These are phyloP conservation scores for Menidia beryllina DNA, from an alignment of 2,113 vertebrate species.

Conservation along the genomic window DNA sequence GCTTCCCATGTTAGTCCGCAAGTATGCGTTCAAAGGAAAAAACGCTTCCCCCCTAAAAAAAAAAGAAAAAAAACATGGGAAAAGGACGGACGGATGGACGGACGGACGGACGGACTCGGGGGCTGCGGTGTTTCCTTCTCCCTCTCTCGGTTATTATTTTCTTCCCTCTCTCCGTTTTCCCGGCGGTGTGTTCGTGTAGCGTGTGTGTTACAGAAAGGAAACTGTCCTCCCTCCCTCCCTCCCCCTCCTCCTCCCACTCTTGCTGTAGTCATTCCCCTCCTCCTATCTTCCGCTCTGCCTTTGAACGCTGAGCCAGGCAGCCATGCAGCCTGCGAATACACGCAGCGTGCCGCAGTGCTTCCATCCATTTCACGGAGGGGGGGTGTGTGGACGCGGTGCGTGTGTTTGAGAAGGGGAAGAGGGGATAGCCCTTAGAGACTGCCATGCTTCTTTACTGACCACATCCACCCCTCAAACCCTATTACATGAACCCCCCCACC, in stretches of 20 bases:
- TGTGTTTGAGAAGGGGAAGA: background rate
- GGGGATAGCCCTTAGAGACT: constrained; percentile 7
- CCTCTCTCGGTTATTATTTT: constrained; percentile 63
- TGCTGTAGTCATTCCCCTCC: constrained; percentile 76
- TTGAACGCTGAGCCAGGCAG: constrained; percentile 71
- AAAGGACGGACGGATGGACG: constrained; percentile 53
- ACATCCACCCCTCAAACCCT: background rate
- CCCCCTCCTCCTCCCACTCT: constrained; percentile 60
- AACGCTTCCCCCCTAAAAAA: background rate
- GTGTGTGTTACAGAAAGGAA: constrained; percentile 82
- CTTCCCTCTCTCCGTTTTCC: constrained; percentile 68
- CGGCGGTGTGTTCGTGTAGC: constrained; percentile 81
- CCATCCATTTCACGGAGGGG: constrained; percentile 67
- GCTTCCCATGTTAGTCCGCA: constrained; percentile 74
- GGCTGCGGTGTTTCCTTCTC: constrained; percentile 71
- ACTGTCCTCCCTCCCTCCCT: constrained; percentile 69
- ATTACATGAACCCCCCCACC: background rate
- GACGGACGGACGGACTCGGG: constrained; percentile 56
- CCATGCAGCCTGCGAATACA: constrained; percentile 73
- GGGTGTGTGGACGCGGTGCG: constrained; percentile 23
- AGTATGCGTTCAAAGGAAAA: constrained; percentile 46
- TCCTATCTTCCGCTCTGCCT: constrained; percentile 79
- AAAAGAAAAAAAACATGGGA: constrained; percentile 16
- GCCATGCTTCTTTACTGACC: background rate
- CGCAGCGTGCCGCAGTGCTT: constrained; percentile 82